Conservation (phyloP, 2,113 vertebrate species). For the Xiphias gladius region DNA sequence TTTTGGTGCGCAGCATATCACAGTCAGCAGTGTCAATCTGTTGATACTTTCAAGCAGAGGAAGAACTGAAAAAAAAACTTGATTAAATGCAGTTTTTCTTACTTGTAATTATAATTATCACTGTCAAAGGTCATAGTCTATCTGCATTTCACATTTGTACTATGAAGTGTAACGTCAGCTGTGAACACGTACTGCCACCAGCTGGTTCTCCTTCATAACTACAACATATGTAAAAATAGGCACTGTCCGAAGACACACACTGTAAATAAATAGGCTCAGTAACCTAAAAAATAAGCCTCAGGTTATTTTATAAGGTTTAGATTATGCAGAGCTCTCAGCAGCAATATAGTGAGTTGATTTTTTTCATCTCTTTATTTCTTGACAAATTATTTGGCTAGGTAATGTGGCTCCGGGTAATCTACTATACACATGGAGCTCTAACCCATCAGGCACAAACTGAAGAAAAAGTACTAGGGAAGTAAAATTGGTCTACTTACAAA, state of each 20-base stretch:
- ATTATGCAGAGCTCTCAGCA: neutral
- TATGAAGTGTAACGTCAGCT: no score
- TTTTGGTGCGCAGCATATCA: neutral
- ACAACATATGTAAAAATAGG: slow-evolving; percentile 14
- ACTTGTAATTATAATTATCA: no score
- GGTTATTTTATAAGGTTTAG: neutral
- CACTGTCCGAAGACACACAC: neutral
- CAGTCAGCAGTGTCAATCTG: neutral
- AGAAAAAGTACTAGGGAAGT: neutral
- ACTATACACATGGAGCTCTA: no score
- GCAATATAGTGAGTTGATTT: no score
- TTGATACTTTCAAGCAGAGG: no score
- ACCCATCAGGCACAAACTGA: neutral
- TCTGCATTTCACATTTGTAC: no score
- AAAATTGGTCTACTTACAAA: neutral
- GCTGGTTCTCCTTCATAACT: slow-evolving; percentile 25
- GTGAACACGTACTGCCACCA: slow-evolving; percentile 1
- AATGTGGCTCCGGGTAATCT: no score
- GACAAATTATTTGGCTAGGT: no score
- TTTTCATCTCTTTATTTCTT: no score
- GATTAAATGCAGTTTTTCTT: neutral
- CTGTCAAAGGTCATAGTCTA: no score
- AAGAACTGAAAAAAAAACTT: neutral
- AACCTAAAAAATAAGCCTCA: neutral
- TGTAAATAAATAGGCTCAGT: slow-evolving; percentile 3